These are phyloP conservation scores for Ailurus styani DNA, from an alignment of 2,113 vertebrate genomes.

Conservation along the genomic window DNA sequence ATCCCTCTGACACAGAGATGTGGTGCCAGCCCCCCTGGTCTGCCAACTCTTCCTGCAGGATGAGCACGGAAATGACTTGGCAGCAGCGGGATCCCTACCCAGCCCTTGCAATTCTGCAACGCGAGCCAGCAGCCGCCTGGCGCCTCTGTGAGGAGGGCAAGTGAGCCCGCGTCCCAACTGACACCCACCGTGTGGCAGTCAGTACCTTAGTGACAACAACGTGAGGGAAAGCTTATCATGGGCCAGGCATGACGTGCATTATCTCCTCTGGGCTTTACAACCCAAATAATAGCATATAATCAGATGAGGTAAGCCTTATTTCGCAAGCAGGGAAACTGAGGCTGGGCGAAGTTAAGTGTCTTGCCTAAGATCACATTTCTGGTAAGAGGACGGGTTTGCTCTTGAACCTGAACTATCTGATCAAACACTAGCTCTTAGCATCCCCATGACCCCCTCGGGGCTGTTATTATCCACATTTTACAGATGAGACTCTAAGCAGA, in stretches of 20 bases:
- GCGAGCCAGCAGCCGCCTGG: background rate
- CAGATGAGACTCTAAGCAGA: background rate
- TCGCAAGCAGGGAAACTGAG: background rate
- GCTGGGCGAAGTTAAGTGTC: no score
- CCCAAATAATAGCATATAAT: background rate
- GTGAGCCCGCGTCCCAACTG: background rate
- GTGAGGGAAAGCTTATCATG: background rate
- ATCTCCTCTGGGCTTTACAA: background rate
- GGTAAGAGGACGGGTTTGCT: background rate
- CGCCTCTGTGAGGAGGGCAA: background rate
- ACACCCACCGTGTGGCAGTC: background rate
- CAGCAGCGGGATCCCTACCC: background rate
- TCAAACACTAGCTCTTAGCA: background rate
- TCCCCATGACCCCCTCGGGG: no score
- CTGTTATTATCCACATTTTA: background rate
- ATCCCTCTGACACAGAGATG: background rate
- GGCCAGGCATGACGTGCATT: background rate
- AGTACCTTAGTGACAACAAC: background rate
- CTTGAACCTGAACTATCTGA: background rate
- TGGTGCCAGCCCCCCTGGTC: background rate
- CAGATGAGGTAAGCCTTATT: background rate
- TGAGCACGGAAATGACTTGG: background rate
- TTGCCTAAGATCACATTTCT: background rate
- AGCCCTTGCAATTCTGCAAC: background rate
- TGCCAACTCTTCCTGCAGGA: background rate